phyloP scores from a whole-genome alignment of 2,797 vertebrate species.

The Poeciliopsis paucimaculata region DNA sequence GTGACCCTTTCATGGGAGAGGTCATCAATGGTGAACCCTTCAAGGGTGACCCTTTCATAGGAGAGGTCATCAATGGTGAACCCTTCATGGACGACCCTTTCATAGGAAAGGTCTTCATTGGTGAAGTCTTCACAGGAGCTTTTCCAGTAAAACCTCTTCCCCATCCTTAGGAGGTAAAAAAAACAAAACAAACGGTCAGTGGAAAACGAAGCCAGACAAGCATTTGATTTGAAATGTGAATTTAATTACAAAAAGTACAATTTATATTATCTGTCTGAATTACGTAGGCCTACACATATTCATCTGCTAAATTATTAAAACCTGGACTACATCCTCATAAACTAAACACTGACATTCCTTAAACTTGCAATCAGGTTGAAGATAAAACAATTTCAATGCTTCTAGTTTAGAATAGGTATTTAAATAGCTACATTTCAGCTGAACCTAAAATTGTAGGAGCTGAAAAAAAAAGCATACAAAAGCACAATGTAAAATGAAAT shows the following conservation, averaged over 20 bases:
- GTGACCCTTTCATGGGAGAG: too few species aligned
- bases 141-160: constrained; percentile 72
- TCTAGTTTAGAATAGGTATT: neutral
- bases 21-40: constrained; percentile 79
- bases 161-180: constrained; percentile 49
- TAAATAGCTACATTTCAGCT: neutral
- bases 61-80: constrained; percentile 10
- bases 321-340: neutral
- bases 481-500: neutral
- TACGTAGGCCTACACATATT: neutral
- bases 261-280: neutral
- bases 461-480: neutral
- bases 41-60: constrained; percentile 52
- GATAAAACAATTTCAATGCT: neutral
- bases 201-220: constrained; percentile 19
- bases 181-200: neutral
- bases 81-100: constrained; percentile 26
- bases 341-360: neutral
- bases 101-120: constrained; percentile 40
- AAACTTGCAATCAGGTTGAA: neutral
- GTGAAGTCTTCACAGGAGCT: constrained; percentile 42
- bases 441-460: neutral
- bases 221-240: neutral
- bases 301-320: neutral
- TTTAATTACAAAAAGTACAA: neutral